Base-by-base conservation (phyloP, 2,797 vertebrate species). In the Gadopsis bispinosus region DNA sequence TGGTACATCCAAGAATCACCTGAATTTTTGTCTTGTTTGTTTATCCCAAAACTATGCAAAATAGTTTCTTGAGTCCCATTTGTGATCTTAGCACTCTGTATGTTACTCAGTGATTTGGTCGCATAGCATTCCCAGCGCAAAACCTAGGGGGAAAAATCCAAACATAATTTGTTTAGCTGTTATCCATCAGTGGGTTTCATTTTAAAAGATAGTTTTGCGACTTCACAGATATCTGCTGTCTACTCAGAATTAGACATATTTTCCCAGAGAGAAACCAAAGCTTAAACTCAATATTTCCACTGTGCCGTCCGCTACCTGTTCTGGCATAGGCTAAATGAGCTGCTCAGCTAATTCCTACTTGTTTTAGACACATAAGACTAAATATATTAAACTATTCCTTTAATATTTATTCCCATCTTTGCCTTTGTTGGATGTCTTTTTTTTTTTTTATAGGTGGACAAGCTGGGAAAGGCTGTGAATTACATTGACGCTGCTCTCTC, bases 401-500 rank as follows among this genome's bases (percentile, higher is more conserved):
- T 61, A 1, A 79, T 69, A 13, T 63, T 53, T 20, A 22, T 16
- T 50, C 22, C 22, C 31, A 22, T 56, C 19, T 22, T 76, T 55
- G 13, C 29, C n/a, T 62, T 2, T 59, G 45, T n/a, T 35, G 75
- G 10, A 14, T 71, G 7, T 64, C 14, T 56, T 51, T 63, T 47
- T 63, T 72, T 37, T 56, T 51, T 63, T 47, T 63, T 72, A 37
- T 75, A 99, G 98, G 97, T 98, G 93, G 98, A 99, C 87, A 99
- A 98, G 90, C 96, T 99, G 86, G 98, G 97, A 62, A 99, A 99
- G 89, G 98, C 97, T 60, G 93, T 99, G 88, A 98, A 99, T 92
- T 99, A 99, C 35, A 95, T 97, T 5, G 98, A 99, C 79, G 98
- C 98, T 56, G 98, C 97, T 75, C 93, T 99, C 56, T 99, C 98